Evolutionary conservation across 2,888 invertebrate genomes (phyloP).

Genomic region (Stenchaetothrips biformis): DNA sequence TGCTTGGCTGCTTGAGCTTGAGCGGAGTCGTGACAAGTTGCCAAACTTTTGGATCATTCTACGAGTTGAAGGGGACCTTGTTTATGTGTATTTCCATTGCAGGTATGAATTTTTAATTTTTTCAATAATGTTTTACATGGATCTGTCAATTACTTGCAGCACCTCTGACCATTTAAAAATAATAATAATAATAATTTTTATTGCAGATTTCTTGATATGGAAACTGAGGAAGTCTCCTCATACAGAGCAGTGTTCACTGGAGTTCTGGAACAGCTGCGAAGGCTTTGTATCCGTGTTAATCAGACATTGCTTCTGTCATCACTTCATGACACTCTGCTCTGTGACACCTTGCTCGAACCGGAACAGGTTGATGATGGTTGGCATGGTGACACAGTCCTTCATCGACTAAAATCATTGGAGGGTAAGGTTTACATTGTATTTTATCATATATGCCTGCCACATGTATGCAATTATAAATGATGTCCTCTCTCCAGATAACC

Average conservation of each 20-base stretch:
- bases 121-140: constrained; percentile 28
- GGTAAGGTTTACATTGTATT: background rate
- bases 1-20: constrained; percentile 53
- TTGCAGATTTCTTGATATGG: constrained; percentile 52
- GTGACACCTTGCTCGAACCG: constrained; percentile 61
- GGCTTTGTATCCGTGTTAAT: constrained; percentile 61
- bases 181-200: constrained; percentile 31
- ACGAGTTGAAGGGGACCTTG: constrained; percentile 53
- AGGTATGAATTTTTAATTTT: constrained; percentile 46
- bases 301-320: constrained; percentile 64
- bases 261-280: constrained; percentile 54
- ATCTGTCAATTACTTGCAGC: constrained; percentile 10
- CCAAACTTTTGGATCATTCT: constrained; percentile 70
- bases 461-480: background rate
- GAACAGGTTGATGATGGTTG: constrained; percentile 53
- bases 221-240: constrained; percentile 50
- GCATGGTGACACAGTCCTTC: constrained; percentile 33
- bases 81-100: constrained; percentile 64
- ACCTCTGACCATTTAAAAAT: constrained; percentile 9
- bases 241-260: constrained; percentile 52
- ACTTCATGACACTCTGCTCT: constrained; percentile 60
- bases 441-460: background rate
- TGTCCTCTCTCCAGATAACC: background rate
- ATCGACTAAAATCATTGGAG: background rate
- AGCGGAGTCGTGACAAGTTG: constrained; percentile 50